A percentile compares a stretch with the other conserved stretches of the same genome.
Evolutionary conservation across 2,113 vertebrate species (phyloP).

Genomic region (Aspiorhynchus laticeps): DNA sequence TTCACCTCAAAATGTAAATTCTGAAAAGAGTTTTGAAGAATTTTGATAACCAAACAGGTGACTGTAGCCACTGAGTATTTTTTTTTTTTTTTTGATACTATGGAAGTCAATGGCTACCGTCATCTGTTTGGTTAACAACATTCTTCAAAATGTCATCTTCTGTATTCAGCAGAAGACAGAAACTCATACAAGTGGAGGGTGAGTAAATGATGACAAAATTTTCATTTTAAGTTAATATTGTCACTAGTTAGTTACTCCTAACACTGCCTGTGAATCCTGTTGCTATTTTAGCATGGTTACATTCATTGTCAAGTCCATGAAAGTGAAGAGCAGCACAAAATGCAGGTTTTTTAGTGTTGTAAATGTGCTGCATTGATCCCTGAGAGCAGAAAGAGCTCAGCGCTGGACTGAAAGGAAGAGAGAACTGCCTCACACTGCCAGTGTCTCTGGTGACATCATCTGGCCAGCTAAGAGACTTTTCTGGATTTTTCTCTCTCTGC

Average conservation of each 20-base stretch:
- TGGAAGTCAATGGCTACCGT: no score
- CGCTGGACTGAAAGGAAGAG: not conserved
- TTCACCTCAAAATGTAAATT: no score
- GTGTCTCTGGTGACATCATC: slow-evolving; percentile 71
- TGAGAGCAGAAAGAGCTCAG: not conserved
- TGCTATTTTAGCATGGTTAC: not conserved
- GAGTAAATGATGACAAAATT: no score
- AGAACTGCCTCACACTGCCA: slow-evolving; percentile 43
- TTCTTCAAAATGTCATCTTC: no score
- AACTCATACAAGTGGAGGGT: no score
- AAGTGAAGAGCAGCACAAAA: not conserved
- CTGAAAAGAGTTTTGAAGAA: no score
- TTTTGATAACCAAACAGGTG: no score
- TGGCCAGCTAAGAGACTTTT: slow-evolving; percentile 69
- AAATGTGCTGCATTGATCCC: slow-evolving; percentile 18
- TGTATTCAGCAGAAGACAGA: no score
- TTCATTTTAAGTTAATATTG: not conserved
- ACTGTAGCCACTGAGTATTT: no score
- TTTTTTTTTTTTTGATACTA: no score
- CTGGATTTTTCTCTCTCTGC: slow-evolving; percentile 21
- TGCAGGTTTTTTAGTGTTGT: not conserved
- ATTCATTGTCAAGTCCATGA: not conserved
- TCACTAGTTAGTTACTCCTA: not conserved
- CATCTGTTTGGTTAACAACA: no score
- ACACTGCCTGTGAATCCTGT: not conserved